Conservation (phyloP, 2,888 invertebrate genomes). For the Ophion ventricosus region DNA sequence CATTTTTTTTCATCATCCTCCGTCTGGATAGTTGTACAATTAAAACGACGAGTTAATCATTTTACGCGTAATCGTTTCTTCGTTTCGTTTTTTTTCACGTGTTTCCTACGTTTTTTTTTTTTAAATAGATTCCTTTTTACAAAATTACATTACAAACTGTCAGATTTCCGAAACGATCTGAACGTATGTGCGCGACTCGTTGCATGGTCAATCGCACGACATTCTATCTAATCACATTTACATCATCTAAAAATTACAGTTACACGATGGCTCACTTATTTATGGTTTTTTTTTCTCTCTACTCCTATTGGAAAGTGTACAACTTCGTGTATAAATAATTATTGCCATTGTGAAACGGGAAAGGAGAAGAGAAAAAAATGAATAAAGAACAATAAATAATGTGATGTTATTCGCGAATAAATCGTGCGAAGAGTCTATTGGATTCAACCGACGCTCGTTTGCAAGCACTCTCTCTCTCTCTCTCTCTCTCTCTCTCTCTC, state of each 20-base stretch:
- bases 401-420: constrained; percentile 37
- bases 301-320: constrained; percentile 74
- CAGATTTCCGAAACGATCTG: constrained; percentile 78
- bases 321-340: constrained; percentile 75
- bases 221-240: constrained; percentile 80
- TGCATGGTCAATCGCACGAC: constrained; percentile 20
- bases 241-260: constrained; percentile 74
- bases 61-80: constrained; percentile 59
- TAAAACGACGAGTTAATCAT: constrained; percentile 78
- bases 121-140: constrained; percentile 82
- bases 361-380: constrained; percentile 28
- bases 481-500: constrained; percentile 1
- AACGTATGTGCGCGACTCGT: constrained; percentile 66
- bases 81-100: constrained; percentile 17
- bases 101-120: constrained; percentile 68
- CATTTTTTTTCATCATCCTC: constrained; percentile 68
- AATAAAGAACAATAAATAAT: constrained; percentile 33
- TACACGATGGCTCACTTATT: constrained; percentile 69
- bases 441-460: background rate
- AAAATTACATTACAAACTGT: constrained; percentile 83
- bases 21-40: constrained; percentile 78
- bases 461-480: background rate
- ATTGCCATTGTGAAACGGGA: constrained; percentile 78
- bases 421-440: constrained; percentile 35
- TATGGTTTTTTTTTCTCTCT: constrained; percentile 48